phyloP scores from a whole-genome alignment of 2,797 vertebrate genomes.

The Girardinus metallicus region DNA sequence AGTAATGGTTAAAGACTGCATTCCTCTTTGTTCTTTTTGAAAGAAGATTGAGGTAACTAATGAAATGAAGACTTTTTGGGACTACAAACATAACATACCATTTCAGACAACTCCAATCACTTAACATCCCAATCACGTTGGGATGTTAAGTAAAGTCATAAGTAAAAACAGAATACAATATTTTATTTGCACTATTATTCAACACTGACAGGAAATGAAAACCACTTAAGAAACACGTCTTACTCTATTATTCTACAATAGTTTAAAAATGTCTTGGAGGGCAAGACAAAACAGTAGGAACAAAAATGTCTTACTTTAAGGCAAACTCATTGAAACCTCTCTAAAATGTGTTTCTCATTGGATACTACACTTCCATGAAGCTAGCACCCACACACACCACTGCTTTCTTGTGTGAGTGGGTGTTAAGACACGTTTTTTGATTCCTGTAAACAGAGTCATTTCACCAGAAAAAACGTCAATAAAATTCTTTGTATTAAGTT shows the following conservation, averaged over 20 bases:
- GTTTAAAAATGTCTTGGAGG: not conserved
- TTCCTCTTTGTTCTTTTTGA: not conserved
- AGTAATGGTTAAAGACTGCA: not conserved
- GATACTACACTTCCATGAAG: not conserved
- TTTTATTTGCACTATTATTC: not conserved
- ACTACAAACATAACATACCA: not conserved
- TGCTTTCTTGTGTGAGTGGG: not conserved
- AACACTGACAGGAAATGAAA: not conserved
- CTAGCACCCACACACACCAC: not conserved
- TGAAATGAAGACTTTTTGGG: not conserved
- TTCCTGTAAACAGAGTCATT: not conserved
- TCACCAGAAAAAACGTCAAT: not conserved
- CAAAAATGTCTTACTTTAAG: not conserved
- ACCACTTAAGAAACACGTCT: not conserved
- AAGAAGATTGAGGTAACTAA: not conserved
- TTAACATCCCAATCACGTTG: too few relatives aligned
- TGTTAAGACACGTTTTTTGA: not conserved
- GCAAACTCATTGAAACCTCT: not conserved
- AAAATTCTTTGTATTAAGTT: not conserved
- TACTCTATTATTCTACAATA: not conserved
- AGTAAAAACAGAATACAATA: too few relatives aligned
- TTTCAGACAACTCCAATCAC: not conserved
- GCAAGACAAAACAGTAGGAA: not conserved
- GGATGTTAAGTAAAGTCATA: too few relatives aligned
- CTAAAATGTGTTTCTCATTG: not conserved